Percentiles rank a stretch among this genome's conserved stretches.
These are phyloP conservation scores for Columba livia DNA, from an alignment of 2,113 vertebrate species.

Conservation along the genomic window DNA sequence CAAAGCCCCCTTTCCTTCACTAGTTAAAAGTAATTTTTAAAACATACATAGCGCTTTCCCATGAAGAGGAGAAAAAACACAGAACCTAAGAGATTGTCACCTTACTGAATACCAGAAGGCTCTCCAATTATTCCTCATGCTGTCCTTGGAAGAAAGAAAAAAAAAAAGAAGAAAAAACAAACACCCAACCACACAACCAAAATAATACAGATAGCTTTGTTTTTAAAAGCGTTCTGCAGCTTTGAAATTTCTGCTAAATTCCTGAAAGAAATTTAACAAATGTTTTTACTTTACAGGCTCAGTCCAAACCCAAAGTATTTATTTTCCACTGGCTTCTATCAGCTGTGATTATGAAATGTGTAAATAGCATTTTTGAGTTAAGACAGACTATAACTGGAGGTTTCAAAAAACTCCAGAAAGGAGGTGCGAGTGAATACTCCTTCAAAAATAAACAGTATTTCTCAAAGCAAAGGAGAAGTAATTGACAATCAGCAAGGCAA, in stretches of 20 bases:
- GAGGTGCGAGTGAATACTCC: not conserved
- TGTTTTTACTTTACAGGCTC: not conserved
- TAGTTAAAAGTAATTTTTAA: not conserved
- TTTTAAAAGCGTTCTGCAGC: not conserved
- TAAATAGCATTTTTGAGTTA: constrained; percentile 9
- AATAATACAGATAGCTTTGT: not conserved
- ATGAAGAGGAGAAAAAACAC: not conserved
- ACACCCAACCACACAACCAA: not conserved
- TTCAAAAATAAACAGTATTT: not conserved
- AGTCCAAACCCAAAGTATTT: not conserved
- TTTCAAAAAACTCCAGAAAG: not conserved
- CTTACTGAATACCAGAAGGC: not conserved
- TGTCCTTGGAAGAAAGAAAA: not conserved
- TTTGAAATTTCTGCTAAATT: constrained; percentile 7
- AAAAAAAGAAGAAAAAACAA: no score
- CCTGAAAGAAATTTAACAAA: constrained; percentile 2
- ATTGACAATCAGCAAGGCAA: not conserved
- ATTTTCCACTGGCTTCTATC: not conserved
- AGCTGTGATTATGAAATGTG: not conserved
- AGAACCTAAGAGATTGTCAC: not conserved
- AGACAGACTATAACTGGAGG: not conserved
- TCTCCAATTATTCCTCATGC: rapidly evolving
- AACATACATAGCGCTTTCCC: not conserved
- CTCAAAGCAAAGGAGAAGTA: not conserved
- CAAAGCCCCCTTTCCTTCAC: not conserved